Percentiles rank a stretch among this genome's conserved stretches.
Evolutionary conservation across 1,140 invertebrate genomes (phyloP).

Genomic region (Gonatopus flavifemur): DNA sequence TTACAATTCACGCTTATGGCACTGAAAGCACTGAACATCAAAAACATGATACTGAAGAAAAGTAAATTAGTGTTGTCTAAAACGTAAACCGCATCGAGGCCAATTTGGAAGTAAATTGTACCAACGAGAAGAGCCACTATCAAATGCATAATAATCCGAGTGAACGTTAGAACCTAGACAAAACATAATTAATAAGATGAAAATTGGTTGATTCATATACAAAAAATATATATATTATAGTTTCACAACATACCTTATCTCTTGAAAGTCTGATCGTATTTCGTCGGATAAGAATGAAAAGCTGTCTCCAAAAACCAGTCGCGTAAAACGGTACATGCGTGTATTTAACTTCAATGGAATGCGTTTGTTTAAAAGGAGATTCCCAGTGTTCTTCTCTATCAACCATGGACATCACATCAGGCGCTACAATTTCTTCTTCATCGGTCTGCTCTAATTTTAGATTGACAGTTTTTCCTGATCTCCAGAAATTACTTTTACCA

Average conservation of each 20-base stretch:
- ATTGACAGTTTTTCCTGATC: constrained; percentile 22
- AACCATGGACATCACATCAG: constrained; percentile 24
- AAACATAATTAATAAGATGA: background rate
- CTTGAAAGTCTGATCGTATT: constrained; percentile 58
- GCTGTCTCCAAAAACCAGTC: constrained; percentile 62
- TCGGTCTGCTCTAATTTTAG: background rate
- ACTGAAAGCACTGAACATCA: constrained; percentile 87
- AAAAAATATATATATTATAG: background rate
- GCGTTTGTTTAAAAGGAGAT: background rate
- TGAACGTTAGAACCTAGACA: constrained; percentile 69
- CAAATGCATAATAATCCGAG: constrained; percentile 75
- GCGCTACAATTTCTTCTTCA: constrained; percentile 23
- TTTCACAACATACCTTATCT: constrained; percentile 44
- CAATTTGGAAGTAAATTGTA: constrained; percentile 77
- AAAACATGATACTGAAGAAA: constrained; percentile 81
- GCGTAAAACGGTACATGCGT: constrained; percentile 42
- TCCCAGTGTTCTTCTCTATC: constrained; percentile 18
- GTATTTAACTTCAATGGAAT: constrained; percentile 9
- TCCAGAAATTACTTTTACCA: constrained; percentile 68
- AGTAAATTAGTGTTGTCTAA: constrained; percentile 77
- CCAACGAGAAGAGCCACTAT: constrained; percentile 78
- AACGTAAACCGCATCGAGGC: constrained; percentile 72
- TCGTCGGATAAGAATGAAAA: constrained; percentile 61
- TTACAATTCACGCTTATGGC: constrained; percentile 85
- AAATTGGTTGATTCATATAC: background rate